phyloP scores from a whole-genome alignment of 2,797 vertebrate genomes.

The Dallia pectoralis region DNA sequence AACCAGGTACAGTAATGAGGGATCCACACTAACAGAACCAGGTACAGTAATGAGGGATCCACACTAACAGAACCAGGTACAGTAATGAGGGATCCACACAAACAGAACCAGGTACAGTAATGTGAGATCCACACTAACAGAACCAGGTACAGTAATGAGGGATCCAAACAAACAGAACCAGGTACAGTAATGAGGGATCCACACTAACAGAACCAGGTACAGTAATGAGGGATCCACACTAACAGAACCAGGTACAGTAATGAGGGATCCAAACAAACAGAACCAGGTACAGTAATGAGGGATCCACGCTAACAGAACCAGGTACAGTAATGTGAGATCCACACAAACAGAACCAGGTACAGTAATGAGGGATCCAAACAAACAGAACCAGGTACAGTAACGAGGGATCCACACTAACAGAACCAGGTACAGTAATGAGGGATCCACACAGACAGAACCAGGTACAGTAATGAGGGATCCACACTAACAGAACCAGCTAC shows the following conservation, averaged over 20 bases:
- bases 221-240: background rate
- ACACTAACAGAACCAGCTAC: too few relatives aligned
- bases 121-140: too few relatives aligned
- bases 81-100: background rate
- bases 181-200: constrained; percentile 91
- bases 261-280: too few relatives aligned
- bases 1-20: constrained; percentile 89
- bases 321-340: constrained; percentile 37
- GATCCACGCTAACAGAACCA: too few relatives aligned
- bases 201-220: too few relatives aligned
- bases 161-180: constrained; percentile 85
- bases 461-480: background rate
- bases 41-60: constrained; percentile 29
- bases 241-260: background rate
- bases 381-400: too few relatives aligned
- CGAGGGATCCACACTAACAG: background rate
- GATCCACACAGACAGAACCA: too few relatives aligned
- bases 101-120: background rate
- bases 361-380: too few relatives aligned
- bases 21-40: too few relatives aligned
- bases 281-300: background rate
- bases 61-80: background rate
- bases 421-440: background rate
- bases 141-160: too few relatives aligned
- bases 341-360: constrained; percentile 92